phyloP scores from a whole-genome alignment of 2,888 invertebrate species.

The Subacronicta megacephala region DNA sequence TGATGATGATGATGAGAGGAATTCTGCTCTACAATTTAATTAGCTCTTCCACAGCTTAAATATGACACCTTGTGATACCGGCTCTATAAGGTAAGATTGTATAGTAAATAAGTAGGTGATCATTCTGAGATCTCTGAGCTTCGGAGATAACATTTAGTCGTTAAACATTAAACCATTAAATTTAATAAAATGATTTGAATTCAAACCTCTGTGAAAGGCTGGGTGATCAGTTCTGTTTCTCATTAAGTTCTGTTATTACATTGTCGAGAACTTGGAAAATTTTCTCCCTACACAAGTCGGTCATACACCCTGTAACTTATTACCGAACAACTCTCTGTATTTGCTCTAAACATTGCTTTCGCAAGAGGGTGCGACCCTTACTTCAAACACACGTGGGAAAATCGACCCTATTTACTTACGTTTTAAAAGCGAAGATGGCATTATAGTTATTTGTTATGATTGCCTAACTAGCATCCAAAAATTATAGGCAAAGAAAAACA shows the following conservation, averaged over 20 bases:
- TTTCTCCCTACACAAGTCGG: conserved; percentile 32
- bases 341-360: conserved; percentile 42
- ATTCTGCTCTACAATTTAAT: no score
- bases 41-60: no score
- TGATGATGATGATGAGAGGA: no score
- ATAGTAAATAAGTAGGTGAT: no score
- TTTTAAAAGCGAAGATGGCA: not conserved
- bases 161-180: no score
- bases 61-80: no score
- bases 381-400: not conserved
- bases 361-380: conserved; percentile 37
- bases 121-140: no score
- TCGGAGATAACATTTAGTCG: no score
- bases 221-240: not conserved
- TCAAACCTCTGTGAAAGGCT: not conserved
- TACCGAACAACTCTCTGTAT: conserved; percentile 48
- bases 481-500: conserved; percentile 16
- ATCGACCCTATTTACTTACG: not conserved
- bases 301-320: conserved; percentile 53
- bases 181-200: no score
- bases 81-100: no score
- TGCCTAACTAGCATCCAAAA: conserved; percentile 14
- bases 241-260: conserved; percentile 16
- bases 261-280: conserved; percentile 44
- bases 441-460: conserved; percentile 10